These are phyloP conservation scores for Nothura maculosa DNA, from an alignment of 2,797 vertebrate genomes.

Conservation along the genomic window DNA sequence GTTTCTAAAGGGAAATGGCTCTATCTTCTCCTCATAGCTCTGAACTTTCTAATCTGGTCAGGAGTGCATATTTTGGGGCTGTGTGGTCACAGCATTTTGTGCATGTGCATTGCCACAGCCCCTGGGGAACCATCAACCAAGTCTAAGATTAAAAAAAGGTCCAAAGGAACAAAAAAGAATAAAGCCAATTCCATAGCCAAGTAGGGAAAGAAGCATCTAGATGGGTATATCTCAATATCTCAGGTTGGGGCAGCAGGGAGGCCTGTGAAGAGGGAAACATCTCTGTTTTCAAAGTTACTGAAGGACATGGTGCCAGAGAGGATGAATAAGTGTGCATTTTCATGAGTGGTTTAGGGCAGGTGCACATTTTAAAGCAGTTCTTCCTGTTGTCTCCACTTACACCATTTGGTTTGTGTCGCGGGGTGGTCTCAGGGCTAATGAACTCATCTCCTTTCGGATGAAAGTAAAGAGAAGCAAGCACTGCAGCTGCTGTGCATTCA, in stretches of 20 bases:
- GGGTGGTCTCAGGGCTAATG: not conserved
- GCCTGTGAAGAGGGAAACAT: not conserved
- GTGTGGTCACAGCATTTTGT: not conserved
- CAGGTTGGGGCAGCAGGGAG: not conserved
- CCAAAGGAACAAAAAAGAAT: no score
- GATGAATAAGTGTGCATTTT: not conserved
- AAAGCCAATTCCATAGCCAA: not conserved
- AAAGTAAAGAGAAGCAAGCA: accelerated
- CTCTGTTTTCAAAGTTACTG: not conserved
- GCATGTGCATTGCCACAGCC: no score
- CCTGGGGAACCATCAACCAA: not conserved
- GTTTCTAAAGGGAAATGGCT: not conserved
- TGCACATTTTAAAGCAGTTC: not conserved
- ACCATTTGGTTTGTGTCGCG: not conserved
- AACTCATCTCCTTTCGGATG: not conserved
- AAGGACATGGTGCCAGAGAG: not conserved
- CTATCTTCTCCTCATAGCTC: not conserved
- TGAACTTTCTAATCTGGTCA: not conserved
- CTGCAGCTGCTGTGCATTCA: accelerated
- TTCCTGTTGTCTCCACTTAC: not conserved
- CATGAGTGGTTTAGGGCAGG: not conserved
- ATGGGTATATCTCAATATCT: not conserved
- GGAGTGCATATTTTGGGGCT: not conserved
- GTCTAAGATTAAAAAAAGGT: not conserved
- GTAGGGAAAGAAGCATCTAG: not conserved